Evolutionary conservation across 2,113 vertebrate genomes (phyloP).

Genomic region (Podarcis muralis): DNA sequence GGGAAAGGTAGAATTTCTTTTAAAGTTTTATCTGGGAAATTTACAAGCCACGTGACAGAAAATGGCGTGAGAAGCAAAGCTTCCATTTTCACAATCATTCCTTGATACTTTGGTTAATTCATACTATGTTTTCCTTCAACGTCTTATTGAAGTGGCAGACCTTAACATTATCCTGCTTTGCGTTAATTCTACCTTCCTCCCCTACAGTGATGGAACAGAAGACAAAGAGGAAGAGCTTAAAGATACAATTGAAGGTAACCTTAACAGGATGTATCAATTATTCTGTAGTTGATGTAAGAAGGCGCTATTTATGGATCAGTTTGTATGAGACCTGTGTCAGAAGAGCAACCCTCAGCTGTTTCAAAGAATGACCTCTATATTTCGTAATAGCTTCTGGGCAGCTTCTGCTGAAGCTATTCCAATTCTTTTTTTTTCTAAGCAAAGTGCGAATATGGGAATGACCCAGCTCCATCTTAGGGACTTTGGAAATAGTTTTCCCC

Average conservation of each 20-base stretch:
- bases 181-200: slow-evolving; percentile 47
- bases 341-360: background rate
- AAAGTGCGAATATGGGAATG: background rate
- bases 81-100: slow-evolving; percentile 64
- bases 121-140: slow-evolving; percentile 43
- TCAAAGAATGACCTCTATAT: background rate
- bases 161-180: slow-evolving; percentile 18
- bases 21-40: slow-evolving; percentile 33
- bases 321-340: slow-evolving; percentile 18
- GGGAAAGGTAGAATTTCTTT: slow-evolving; percentile 34
- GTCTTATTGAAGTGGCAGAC: slow-evolving; percentile 28
- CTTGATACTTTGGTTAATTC: slow-evolving; percentile 50
- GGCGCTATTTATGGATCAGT: slow-evolving; percentile 16
- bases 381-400: background rate
- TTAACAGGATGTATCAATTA: background rate
- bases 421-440: background rate
- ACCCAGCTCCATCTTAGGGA: background rate
- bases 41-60: slow-evolving; percentile 48
- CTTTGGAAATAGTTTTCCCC: too few relatives aligned
- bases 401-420: background rate
- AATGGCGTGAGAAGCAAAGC: slow-evolving; percentile 78
- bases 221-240: slow-evolving; percentile 89
- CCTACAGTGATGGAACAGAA: slow-evolving; percentile 88
- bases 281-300: background rate
- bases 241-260: slow-evolving; percentile 83